phyloP scores from a whole-genome alignment of 2,797 vertebrate species.

The Potorous gilbertii region DNA sequence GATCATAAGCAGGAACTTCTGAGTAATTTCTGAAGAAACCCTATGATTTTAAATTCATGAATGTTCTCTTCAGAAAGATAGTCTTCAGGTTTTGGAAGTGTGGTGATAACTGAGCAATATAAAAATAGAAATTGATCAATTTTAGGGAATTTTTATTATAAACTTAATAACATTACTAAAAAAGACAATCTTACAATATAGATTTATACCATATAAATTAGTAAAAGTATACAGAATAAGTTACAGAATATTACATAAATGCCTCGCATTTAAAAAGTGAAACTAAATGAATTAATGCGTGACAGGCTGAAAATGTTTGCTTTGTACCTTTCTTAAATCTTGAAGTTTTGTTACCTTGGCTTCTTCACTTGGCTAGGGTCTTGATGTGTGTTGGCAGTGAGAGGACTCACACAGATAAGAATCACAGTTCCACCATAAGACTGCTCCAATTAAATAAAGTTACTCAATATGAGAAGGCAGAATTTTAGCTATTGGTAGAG shows the following conservation, averaged over 20 bases:
- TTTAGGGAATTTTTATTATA: not conserved
- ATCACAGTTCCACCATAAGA: not conserved
- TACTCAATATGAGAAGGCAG: not conserved
- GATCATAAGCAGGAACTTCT: not conserved
- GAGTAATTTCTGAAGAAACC: not conserved
- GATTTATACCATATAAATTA: not conserved
- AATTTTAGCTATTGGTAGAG: conserved; percentile 25
- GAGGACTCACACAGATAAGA: not conserved
- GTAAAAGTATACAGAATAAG: not conserved
- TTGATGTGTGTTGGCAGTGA: not conserved
- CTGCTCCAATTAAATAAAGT: not conserved
- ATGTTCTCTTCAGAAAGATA: not conserved
- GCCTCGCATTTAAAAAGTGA: not conserved
- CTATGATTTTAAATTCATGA: not conserved
- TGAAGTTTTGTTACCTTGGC: not conserved
- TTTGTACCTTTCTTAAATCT: not conserved
- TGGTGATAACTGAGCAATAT: not conserved
- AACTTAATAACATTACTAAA: not conserved
- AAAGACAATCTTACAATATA: not conserved
- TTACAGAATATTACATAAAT: not conserved
- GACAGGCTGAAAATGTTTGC: not conserved
- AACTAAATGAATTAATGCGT: not conserved
- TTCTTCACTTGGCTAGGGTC: not conserved
- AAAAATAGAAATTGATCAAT: not conserved
- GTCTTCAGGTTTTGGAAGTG: not conserved